Conservation (phyloP, 2,797 vertebrate genomes). For the Sebastes umbrosus region DNA sequence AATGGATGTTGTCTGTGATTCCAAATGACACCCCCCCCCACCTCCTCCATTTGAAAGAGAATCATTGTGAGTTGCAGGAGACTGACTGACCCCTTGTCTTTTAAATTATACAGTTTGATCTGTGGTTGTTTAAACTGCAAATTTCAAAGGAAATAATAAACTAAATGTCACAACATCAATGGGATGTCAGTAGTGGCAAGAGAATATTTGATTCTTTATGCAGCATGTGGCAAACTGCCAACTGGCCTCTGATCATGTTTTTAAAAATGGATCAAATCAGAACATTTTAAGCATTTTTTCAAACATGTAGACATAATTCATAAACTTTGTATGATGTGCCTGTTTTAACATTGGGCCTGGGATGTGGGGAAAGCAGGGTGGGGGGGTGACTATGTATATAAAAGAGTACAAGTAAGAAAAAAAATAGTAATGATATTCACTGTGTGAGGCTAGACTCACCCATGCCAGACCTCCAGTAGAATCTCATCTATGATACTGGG, state of each 20-base stretch:
- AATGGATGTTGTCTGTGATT: constrained; percentile 69
- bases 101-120: constrained; percentile 72
- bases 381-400: background rate
- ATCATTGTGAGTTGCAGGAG: constrained; percentile 54
- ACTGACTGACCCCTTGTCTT: constrained; percentile 59
- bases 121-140: constrained; percentile 46
- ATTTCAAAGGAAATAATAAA: constrained; percentile 67
- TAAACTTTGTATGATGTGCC: constrained; percentile 19
- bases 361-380: background rate
- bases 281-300: constrained; percentile 28
- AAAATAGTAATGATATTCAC: background rate
- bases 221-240: constrained; percentile 22
- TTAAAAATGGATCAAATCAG: constrained; percentile 42
- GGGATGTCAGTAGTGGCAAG: constrained; percentile 50
- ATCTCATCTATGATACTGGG: background rate
- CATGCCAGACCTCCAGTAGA: background rate
- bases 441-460: background rate
- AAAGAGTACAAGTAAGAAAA: background rate
- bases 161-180: constrained; percentile 59
- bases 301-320: constrained; percentile 8
- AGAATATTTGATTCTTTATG: constrained; percentile 63
- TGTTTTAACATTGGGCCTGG: constrained; percentile 1
- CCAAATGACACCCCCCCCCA: constrained; percentile 21
- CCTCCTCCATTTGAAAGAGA: constrained; percentile 59
- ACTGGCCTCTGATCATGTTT: constrained; percentile 58